Percentiles rank a stretch among this genome's conserved stretches.
Evolutionary conservation across 2,113 vertebrate genomes (phyloP).

Genomic region (Fregetta grallaria): DNA sequence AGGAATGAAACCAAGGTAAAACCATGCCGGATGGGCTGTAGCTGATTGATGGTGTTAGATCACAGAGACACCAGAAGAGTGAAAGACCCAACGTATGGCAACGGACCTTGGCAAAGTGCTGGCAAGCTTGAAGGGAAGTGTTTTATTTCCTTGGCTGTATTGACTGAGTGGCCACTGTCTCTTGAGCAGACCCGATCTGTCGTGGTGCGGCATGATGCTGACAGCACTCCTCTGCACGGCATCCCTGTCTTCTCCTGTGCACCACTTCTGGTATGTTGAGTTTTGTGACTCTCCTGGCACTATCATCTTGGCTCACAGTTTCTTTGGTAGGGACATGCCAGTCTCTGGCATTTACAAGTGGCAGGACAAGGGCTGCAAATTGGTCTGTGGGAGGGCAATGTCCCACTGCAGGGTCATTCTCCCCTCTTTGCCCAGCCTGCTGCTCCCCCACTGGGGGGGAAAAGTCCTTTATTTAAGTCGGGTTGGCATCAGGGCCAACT

Average conservation of each 20-base stretch:
- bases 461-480: neutral
- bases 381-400: too few species aligned
- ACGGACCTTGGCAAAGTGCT: rapidly evolving
- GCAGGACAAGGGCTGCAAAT: too few species aligned
- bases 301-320: neutral
- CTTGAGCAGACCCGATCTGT: rapidly evolving
- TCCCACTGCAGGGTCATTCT: neutral
- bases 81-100: rapidly evolving
- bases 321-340: rapidly evolving
- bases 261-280: rapidly evolving
- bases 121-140: neutral
- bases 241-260: neutral
- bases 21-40: rapidly evolving
- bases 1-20: neutral
- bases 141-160: neutral
- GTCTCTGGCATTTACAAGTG: neutral
- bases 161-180: neutral
- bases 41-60: neutral
- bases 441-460: neutral
- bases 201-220: rapidly evolving
- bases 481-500: neutral
- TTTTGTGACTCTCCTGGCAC: too few species aligned
- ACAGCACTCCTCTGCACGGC: neutral
- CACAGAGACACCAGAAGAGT: neutral
- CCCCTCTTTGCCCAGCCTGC: neutral